Base-by-base conservation (phyloP, 1,140 invertebrate species). In the Trichonephila clavipes region DNA sequence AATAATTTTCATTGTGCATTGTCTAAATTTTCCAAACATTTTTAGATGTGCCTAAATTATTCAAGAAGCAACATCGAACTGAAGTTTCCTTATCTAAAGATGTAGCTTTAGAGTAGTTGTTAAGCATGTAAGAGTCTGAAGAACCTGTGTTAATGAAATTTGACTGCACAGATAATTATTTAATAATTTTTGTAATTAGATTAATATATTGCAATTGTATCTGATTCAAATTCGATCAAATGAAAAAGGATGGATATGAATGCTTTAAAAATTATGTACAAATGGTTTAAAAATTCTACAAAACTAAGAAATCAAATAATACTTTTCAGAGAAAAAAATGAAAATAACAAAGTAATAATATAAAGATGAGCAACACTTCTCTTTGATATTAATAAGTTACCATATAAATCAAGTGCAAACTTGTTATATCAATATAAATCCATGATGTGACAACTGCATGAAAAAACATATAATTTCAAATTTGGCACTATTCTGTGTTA, bases 401-500 rank as follows among this genome's bases (percentile, higher is more conserved):
- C 16, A 64, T 64, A 21, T 40, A 77, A 77, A 10, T 77, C 4
- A 4, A 34, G 28, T 12, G 1, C 66, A 69, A 77, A 77, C 72
- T 77, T 40, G 14, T 6, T 18, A 18, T 77, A 77, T 40, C 62
- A 77, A 77, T 19, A 77, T 77, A 34, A 77, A 77, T 40, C 3
- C 34, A 77, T 6, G 34, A 18, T 12, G 34, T 77, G 24, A 77
- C 34, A 40, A 14, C 14, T 77, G 14, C 24, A 77, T 77, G 28
- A 18, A 5, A 77, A 77, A 77, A 24, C 66, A 77, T 34, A 24
- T 34, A 77, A 18, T 40, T 19, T 34, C 72, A 77, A 40, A 77
- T 77, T 77, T 77, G 72, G 72, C 72, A 77, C 72, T 77, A 77
- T 77, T 40, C 28, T 77, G 16, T 4, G 18, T 77, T 19, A 69